These are phyloP conservation scores for Regulus satrapa DNA, from an alignment of 2,113 vertebrate species.

Conservation along the genomic window DNA sequence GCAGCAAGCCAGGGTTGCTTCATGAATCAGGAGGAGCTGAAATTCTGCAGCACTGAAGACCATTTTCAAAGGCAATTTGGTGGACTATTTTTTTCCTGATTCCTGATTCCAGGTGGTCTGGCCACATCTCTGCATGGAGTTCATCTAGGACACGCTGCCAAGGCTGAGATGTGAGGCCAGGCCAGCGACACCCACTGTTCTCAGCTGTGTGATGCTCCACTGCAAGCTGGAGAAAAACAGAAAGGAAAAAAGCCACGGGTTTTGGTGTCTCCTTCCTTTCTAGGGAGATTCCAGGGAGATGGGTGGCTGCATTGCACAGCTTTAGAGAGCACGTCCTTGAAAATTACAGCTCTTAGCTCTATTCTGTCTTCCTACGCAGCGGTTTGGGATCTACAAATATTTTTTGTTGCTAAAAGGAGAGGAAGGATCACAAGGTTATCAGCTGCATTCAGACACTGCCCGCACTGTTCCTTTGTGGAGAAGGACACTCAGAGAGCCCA, in stretches of 20 bases:
- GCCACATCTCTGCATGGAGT: background rate
- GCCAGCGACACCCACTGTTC: background rate
- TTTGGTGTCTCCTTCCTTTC: background rate
- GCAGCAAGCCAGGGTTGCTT: background rate
- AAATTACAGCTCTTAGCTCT: background rate
- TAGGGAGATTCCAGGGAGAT: background rate
- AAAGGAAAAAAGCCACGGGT: background rate
- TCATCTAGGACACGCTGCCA: background rate
- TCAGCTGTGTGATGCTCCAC: background rate
- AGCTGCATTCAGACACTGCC: background rate
- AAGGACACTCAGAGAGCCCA: background rate
- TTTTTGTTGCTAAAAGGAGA: background rate
- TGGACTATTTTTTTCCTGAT: background rate
- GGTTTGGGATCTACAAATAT: background rate
- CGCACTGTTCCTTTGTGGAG: background rate
- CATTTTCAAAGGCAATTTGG: background rate
- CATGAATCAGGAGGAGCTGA: constrained; percentile 3
- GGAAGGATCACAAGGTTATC: background rate
- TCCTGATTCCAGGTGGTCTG: background rate
- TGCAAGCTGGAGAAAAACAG: background rate
- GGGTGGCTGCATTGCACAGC: background rate
- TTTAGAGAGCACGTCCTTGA: background rate
- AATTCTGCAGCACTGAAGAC: background rate
- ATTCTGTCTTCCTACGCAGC: background rate
- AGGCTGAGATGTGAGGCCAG: background rate